Evolutionary conservation across 1,140 invertebrate genomes (phyloP), one percentile per base, ranked within the genome.

Genomic region (Ctenoplectra terminalis): DNA sequence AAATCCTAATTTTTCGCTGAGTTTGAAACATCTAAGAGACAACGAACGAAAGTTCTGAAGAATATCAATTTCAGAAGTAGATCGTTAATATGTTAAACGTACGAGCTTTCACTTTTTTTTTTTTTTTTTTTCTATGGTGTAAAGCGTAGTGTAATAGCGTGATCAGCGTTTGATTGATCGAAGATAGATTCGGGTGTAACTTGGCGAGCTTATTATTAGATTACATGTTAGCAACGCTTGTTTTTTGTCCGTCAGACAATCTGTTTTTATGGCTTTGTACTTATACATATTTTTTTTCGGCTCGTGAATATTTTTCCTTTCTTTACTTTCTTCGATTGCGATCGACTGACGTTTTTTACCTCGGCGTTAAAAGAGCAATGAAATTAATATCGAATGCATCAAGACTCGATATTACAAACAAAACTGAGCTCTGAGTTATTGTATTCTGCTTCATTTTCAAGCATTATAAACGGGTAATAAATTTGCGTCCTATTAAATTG

Each of bases 131-230:
- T 29, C 29, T 23, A 31, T 34, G 17, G 50, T 31, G 40, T 37
- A 7, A 23, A 40, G 23, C 26, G 52, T 50, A 60, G 71, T 79
- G 43, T 72, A 37, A 71, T 58, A 69, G 40, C 34, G 26, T 17
- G 50, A 66, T 67, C 74, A 46, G 34, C n/a, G 56, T 37, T 60
- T 50, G 76, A 71, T 71, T 31, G 40, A 71, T 56, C 46, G 67
- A 15, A 71, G 43, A 31, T 71, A 71, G 67, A 50, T 67, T 61
- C 54, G 67, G 54, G 54, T 79, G 64, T 61, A 79, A 79, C 71
- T 61, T 61, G 40, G n/a, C 8, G 26, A 31, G 34, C 34, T 71
- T n/a, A n/a, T n/a, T n/a, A n/a, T n/a, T 79, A 50, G 76, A 79
- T 79, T 72, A 79, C 43, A 79, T 79, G 54, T 72, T 71, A 29